Percentiles rank a stretch among this genome's conserved stretches.
Evolutionary conservation across 1,140 invertebrate species (phyloP).

Genomic region (Asobara japonica): DNA sequence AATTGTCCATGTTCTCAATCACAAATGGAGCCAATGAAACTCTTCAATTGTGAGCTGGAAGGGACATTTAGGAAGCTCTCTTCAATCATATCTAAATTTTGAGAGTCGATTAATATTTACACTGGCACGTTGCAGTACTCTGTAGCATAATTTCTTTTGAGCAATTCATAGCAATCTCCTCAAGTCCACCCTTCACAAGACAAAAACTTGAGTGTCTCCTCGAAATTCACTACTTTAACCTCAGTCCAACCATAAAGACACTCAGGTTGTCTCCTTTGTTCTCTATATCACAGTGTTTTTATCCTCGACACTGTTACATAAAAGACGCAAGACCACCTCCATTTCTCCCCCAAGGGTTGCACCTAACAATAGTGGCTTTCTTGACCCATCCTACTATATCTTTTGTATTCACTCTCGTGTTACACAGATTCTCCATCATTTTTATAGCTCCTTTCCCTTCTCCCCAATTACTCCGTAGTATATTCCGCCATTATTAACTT

Average conservation of each 20-base stretch:
- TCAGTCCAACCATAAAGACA: not conserved
- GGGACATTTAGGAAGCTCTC: too few species aligned
- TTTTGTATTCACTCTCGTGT: not conserved
- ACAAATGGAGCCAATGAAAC: too few species aligned
- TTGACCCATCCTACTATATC: not conserved
- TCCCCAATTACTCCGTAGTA: not conserved
- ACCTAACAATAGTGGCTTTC: not conserved
- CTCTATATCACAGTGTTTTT: slow-evolving; percentile 10
- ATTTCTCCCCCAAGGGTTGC: not conserved
- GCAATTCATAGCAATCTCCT: not conserved
- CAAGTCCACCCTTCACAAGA: not conserved
- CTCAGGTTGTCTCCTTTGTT: not conserved
- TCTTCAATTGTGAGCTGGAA: too few species aligned
- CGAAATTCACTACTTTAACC: not conserved
- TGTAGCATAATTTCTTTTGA: not conserved
- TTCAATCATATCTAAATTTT: too few species aligned
- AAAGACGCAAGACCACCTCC: slow-evolving; percentile 4
- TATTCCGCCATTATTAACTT: not conserved
- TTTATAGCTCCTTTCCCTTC: not conserved
- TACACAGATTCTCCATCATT: not conserved
- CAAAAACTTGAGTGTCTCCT: not conserved
- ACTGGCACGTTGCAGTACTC: too few species aligned
- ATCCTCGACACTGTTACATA: slow-evolving; percentile 11
- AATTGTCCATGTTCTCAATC: too few species aligned
- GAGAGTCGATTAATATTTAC: too few species aligned